Conservation (phyloP, 2,113 vertebrate genomes). For the Mormoops blainvillei region DNA sequence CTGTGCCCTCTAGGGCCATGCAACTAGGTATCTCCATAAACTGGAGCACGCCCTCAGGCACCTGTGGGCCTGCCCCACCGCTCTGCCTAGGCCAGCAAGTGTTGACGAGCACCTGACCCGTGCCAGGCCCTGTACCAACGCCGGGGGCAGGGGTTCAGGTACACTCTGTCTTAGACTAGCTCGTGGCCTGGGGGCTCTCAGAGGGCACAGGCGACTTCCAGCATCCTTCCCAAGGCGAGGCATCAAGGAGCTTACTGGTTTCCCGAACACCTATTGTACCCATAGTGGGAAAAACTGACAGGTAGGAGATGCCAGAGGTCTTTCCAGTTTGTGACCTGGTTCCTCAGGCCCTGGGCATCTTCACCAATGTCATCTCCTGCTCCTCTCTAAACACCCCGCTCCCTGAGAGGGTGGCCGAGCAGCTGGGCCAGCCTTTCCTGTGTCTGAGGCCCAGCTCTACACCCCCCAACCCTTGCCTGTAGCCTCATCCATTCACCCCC, state of each 20-base stretch:
- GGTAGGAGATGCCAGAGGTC: not conserved
- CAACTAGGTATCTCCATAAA: not conserved
- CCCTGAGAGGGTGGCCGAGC: not conserved
- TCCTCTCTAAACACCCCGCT: not conserved
- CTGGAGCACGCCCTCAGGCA: too few species aligned
- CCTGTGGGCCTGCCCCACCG: fast-evolving
- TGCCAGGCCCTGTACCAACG: not conserved
- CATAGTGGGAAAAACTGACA: not conserved
- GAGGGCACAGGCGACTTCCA: not conserved
- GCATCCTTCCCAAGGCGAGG: not conserved
- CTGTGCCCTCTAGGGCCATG: not conserved
- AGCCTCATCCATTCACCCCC: not conserved
- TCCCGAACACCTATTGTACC: not conserved
- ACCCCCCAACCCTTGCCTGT: too few species aligned
- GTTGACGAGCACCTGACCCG: not conserved
- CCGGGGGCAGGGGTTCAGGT: not conserved
- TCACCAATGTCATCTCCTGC: too few species aligned
- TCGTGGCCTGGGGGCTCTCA: not conserved
- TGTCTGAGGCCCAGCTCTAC: not conserved
- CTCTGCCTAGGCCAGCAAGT: not conserved
- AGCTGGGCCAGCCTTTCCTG: not conserved
- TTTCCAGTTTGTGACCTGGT: not conserved
- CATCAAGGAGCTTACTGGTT: not conserved
- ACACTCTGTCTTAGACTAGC: not conserved
- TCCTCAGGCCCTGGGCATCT: not conserved